Evolutionary conservation across 1,140 invertebrate species (phyloP).

Genomic region (Coelopa frigida): DNA sequence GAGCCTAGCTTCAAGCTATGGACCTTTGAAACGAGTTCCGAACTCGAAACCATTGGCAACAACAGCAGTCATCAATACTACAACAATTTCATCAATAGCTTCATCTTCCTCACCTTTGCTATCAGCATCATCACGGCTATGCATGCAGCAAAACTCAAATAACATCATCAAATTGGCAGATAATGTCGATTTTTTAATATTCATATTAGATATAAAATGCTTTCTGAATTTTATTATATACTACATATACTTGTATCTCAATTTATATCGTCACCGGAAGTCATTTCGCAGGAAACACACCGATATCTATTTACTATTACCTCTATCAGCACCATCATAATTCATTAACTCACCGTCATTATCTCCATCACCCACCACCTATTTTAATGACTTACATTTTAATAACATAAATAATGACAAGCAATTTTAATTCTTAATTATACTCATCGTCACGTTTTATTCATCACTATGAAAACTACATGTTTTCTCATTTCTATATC

Average conservation of each 20-base stretch:
- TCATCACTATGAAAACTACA: background rate
- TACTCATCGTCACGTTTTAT: background rate
- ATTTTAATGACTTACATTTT: background rate
- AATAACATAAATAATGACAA: background rate
- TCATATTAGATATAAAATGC: constrained; percentile 1
- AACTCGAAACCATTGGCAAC: constrained; percentile 1
- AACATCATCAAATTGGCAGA: no score
- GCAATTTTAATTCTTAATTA: background rate
- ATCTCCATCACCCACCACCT: background rate
- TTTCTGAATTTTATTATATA: constrained; percentile 26
- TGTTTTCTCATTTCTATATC: background rate
- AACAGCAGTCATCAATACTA: constrained; percentile 9
- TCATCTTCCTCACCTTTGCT: no score
- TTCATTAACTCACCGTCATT: background rate
- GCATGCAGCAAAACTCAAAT: no score
- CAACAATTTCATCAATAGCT: constrained; percentile 11
- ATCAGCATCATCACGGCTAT: no score
- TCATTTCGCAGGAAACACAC: constrained; percentile 44
- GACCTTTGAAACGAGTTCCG: no score
- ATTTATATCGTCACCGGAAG: constrained; percentile 42
- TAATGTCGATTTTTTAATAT: no score
- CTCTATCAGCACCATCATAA: background rate
- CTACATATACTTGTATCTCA: constrained; percentile 31
- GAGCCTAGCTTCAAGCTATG: no score
- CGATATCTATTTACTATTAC: background rate